Evolutionary conservation across 2,113 vertebrate species (phyloP), one percentile per base, ranked within the genome.

Genomic region (Beaufortia kweichowensis): DNA sequence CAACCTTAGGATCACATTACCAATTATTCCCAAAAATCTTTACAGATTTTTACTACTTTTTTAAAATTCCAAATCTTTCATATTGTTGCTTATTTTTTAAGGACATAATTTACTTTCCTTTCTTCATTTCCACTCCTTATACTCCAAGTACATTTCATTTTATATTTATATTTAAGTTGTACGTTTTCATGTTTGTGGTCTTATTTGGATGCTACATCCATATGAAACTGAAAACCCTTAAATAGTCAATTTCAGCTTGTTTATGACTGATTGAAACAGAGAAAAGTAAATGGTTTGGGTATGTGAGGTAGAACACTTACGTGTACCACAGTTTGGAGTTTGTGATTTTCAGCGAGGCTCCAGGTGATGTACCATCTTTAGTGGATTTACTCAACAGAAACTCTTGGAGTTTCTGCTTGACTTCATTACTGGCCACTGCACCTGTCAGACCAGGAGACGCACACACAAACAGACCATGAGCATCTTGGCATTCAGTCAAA

Each of bases 361-460:
- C 96, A 41, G 92, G 96, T 80, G 88, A 76, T 75, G 88, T 84
- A 79, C 92, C 89, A 84, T 99, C 96, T 91, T 98, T 99, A 77
- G 95, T 94, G 0, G 96, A 96, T 93, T 99, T 99, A 87, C 93
- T 99, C 86, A 99, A 87, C 80, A 99, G 93, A 94, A 99, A 99
- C 94, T 99, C 97, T 83, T 99, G 97, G 89, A 99, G 96, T 89
- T 97, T 98, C 92, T 98, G 97, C 85, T 98, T 99, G 71, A 99
- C 97, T 82, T 99, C 96, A 46, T 94, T 98, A 87, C 97, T 99
- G 82, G 97, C 96, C 81, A 96, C 94, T 53, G 96, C 97, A 89
- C 96, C 97, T 99, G 91, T 89, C 89, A 94, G 85, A 85, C 82
- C 88, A 91, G 86, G 63, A 33, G 55, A 72, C 7, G 24, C 31